These are phyloP conservation scores for Patiria pectinifera DNA, from an alignment of 53 echinoderm and acorn worm genomes.

Conservation along the genomic window DNA sequence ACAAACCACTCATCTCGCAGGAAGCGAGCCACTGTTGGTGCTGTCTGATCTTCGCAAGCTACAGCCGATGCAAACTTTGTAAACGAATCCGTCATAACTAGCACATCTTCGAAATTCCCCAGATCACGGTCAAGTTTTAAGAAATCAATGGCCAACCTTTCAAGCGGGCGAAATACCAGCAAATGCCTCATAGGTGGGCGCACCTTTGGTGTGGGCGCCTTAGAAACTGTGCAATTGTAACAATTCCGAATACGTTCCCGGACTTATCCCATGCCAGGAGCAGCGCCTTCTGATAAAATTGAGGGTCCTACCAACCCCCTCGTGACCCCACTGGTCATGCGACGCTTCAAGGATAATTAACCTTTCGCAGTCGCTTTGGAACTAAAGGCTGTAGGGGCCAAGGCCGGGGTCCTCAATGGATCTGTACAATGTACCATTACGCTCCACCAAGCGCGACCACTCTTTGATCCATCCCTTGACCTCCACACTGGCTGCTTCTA, in stretches of 20 bases:
- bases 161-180: conserved; percentile 35
- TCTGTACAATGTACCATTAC: conserved; percentile 41
- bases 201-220: conserved; percentile 27
- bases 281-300: conserved; percentile 20
- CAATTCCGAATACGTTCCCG: conserved; percentile 16
- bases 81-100: conserved; percentile 39
- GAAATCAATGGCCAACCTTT: conserved; percentile 36
- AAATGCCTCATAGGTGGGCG: conserved; percentile 39
- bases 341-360: conserved; percentile 2
- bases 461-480: conserved; percentile 27
- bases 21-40: not conserved
- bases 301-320: conserved; percentile 31
- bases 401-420: conserved; percentile 7
- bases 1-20: conserved; percentile 60
- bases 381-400: conserved; percentile 31
- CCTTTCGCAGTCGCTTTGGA: conserved; percentile 15
- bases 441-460: conserved; percentile 9
- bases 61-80: conserved; percentile 37
- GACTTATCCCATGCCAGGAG: conserved; percentile 34
- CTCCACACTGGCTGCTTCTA: not conserved
- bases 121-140: conserved; percentile 40
- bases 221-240: conserved; percentile 8
- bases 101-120: conserved; percentile 26
- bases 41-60: conserved; percentile 39
- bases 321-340: conserved; percentile 53